Percentiles rank a stretch among this genome's conserved stretches.
These are phyloP conservation scores for Tetragonisca angustula DNA, from an alignment of 2,888 invertebrate species.

Conservation along the genomic window DNA sequence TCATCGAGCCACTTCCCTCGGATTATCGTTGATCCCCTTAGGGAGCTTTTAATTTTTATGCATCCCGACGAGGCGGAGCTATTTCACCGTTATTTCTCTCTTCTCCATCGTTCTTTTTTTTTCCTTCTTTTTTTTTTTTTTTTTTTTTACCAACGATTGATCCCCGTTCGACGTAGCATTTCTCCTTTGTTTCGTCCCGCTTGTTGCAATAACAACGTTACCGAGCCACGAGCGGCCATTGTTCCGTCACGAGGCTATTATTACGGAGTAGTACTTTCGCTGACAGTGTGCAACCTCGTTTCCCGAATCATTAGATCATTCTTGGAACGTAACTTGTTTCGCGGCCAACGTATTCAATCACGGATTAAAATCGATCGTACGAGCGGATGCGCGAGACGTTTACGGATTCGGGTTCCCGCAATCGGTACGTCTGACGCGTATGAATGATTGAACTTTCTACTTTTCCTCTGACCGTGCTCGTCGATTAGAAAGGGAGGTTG, in stretches of 20 bases:
- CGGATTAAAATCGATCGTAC: background rate
- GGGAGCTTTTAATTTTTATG: slow-evolving; percentile 33
- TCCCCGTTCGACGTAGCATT: background rate
- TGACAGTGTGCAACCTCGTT: background rate
- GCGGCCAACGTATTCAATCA: too few relatives aligned
- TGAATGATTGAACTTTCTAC: background rate
- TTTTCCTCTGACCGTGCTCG: background rate
- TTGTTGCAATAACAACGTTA: background rate
- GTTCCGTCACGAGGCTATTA: background rate
- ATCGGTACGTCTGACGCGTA: background rate
- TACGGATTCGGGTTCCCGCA: too few relatives aligned
- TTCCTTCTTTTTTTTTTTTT: too few relatives aligned
- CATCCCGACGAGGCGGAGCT: background rate
- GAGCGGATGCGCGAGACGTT: background rate
- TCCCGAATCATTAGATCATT: background rate
- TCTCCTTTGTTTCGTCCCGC: background rate
- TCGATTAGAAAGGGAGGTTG: background rate
- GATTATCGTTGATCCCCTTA: slow-evolving; percentile 32
- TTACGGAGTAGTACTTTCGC: background rate
- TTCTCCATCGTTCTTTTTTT: too few relatives aligned
- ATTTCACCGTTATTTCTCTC: background rate
- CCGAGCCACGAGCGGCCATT: background rate
- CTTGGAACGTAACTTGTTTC: background rate
- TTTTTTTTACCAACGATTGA: background rate
- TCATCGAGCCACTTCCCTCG: slow-evolving; percentile 19